phyloP scores from a whole-genome alignment of 2,888 invertebrate genomes.

The Calliscelio sp. region DNA sequence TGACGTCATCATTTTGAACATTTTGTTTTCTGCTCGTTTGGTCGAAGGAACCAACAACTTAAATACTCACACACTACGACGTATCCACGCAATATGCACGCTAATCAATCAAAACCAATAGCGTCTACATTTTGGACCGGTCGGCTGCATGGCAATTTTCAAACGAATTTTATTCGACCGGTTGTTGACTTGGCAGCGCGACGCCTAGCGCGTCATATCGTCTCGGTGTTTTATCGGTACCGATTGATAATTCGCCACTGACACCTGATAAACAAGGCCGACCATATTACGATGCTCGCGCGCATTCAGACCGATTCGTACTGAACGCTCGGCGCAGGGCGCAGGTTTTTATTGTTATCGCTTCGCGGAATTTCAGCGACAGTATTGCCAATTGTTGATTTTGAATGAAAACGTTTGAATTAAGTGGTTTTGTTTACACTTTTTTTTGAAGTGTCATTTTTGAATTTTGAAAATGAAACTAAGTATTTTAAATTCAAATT shows the following conservation, averaged over 20 bases:
- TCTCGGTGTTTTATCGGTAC: background rate
- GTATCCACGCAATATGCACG: slow-evolving; percentile 29
- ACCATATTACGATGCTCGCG: background rate
- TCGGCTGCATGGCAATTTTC: slow-evolving; percentile 11
- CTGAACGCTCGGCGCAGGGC: background rate
- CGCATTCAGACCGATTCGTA: slow-evolving; percentile 5
- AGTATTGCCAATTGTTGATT: background rate
- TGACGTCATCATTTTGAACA: slow-evolving; percentile 4
- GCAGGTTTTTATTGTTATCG: background rate
- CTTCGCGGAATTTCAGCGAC: background rate
- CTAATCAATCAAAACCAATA: slow-evolving; percentile 34
- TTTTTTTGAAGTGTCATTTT: no score
- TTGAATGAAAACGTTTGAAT: no score
- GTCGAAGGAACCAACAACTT: background rate
- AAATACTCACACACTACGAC: slow-evolving; percentile 22
- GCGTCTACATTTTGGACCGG: slow-evolving; percentile 41
- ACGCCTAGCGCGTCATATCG: slow-evolving; percentile 3
- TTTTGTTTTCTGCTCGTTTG: background rate
- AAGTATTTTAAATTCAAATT: no score
- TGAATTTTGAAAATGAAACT: no score
- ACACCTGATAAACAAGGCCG: background rate
- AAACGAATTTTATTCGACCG: no score
- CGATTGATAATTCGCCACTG: slow-evolving; percentile 15
- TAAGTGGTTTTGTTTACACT: no score
- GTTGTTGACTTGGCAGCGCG: background rate